Base-by-base conservation (phyloP, 2,797 vertebrate genomes). In the Brachyalestes nurse region DNA sequence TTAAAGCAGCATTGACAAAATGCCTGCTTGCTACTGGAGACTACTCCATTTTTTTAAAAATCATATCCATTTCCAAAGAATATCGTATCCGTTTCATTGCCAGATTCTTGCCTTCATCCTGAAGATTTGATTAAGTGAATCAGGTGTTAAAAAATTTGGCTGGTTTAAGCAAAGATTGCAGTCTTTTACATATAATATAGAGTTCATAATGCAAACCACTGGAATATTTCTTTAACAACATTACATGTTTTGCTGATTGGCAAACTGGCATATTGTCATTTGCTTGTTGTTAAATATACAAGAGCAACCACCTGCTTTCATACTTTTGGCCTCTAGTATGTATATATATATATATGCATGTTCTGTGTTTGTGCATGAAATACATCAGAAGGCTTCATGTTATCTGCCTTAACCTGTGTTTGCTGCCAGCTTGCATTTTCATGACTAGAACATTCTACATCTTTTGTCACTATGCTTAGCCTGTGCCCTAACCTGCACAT, bases 401-500 rank as follows among this genome's bases (percentile, higher is more conserved):
- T 55, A 25, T 72, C 38, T 51, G 21, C 21, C 53, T 55, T 77
- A 55, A 58, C 65, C 34, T 8, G 7, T 21, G 25, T 9, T 19
- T 19, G 16, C 51, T 38, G 8, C 17, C 49, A 17, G 23, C 70
- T 38, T 55, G 70, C 70, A 55, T 16, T 53, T n/a, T 53, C n/a
- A 57, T 28, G 53, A 73, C 75, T 47, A 64, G 82, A 67, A 49
- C 53, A 70, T 76, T 77, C 75, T 82, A 47, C 79, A 40, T 67
- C 51, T 53, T 57, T 76, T 51, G 72, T 64, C 80, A 34, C 79
- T 66, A 60, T 75, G 79, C 73, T 75, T 84, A 77, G 73, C 77
- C 71, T 47, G 38, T 74, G 70, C 67, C 79, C 84, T 87, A 84
- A 89, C 84, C 86, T 83, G 72, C 84, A 77, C 80, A 49, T 77